Evolutionary conservation across 2,113 vertebrate genomes (phyloP), one percentile per base, ranked within the genome.

Genomic region (Osmerus mordax): DNA sequence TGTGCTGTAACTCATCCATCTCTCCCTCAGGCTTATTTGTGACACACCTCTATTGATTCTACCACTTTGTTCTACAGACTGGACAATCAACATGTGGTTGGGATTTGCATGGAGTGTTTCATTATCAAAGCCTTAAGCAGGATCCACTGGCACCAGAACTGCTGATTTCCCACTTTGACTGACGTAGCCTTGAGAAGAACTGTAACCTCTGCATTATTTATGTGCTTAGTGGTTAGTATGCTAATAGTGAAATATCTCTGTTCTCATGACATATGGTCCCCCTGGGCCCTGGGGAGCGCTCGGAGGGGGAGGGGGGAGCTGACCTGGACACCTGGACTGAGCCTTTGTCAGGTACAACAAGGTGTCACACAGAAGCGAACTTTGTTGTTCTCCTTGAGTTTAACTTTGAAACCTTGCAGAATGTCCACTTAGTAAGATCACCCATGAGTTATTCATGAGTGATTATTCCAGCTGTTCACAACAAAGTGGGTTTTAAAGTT

Each of bases 161-260:
- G 87, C 85, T 89, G 81, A 88, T 81, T 71, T 36, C 67, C 68
- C 41, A 6, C 70, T 82, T 73, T 80, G 83, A 84, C 64, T 81
- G 83, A 83, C 74, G 78, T 75, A 78, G 79, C 77, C 80, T 86
- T 80, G 79, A 81, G 54, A 76, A 63, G 74, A 82, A 79, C 62
- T 74, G 75, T 82, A 79, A 69, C 59, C 72, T 74, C 51, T 79
- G 78, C 72, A 83, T 87, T 88, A 87, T 89, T 77, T 81, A 89
- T 89, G 78, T 69, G 55, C 66, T 66, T 41, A 21, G 29, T 78
- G 77, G 81, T 86, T 81, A 71, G 79, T 78, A 87, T 86, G 78
- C 77, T 81, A 84, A 87, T 79, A 41, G 11, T 53, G 69, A 75
- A 75, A 36, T 73, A 70, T 23, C 75, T 74, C 67, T 76, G 70